These are phyloP conservation scores for Acanthosoma haemorrhoidale DNA, from an alignment of 2,888 invertebrate genomes.

Conservation along the genomic window DNA sequence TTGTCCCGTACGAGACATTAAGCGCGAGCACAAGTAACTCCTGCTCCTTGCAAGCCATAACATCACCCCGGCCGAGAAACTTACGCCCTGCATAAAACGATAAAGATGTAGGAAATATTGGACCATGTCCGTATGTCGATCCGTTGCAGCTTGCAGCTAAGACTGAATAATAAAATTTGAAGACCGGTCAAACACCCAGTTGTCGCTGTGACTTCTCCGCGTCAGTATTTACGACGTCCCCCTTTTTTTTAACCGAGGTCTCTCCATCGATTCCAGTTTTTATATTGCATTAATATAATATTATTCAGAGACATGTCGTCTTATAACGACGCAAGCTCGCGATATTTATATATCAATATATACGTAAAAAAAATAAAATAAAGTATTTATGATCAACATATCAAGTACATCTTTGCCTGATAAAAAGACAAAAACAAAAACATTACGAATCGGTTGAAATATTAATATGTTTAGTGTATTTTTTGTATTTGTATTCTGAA, in stretches of 20 bases:
- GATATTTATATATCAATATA: too few relatives aligned
- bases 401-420: too few relatives aligned
- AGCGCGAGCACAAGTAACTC: neutral
- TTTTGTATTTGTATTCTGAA: too few relatives aligned
- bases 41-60: neutral
- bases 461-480: too few relatives aligned
- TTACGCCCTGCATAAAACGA: neutral
- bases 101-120: constrained; percentile 5
- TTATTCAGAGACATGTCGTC: neutral
- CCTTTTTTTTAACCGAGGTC: neutral
- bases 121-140: neutral
- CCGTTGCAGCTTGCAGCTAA: neutral
- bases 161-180: constrained; percentile 4
- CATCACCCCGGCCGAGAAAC: neutral
- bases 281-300: neutral
- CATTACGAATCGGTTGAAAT: too few relatives aligned
- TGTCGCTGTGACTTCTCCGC: neutral
- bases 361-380: too few relatives aligned
- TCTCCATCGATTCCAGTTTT: constrained; percentile 1
- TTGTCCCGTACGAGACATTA: neutral
- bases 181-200: constrained; percentile 8
- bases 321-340: too few relatives aligned
- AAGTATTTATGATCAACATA: too few relatives aligned
- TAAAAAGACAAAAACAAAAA: too few relatives aligned
- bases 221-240: neutral